Evolutionary conservation across 2,113 vertebrate genomes (phyloP), one percentile per base, ranked within the genome.

Genomic region (Blennius ocellaris): DNA sequence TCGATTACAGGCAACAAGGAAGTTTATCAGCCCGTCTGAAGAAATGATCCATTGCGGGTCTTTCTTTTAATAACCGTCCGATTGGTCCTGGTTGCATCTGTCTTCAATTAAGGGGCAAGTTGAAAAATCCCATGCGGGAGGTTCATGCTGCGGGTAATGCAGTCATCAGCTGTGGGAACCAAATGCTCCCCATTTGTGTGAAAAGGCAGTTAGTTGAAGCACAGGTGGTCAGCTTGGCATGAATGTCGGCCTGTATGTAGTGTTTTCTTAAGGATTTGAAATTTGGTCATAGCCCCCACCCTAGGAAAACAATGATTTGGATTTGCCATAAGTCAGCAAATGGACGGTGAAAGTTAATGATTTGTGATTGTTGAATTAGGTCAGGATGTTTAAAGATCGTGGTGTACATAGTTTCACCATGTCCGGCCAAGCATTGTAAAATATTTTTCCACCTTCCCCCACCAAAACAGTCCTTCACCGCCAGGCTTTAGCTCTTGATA

Each of bases 151-250:
- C 45, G 84, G 92, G 76, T 91, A 89, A 87, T 62, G 69, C 73
- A 88, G 81, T 88, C 84, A 87, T 94, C 90, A 92, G 89, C 90
- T 93, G 90, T 93, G 90, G 88, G 89, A 91, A 92, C 86, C 87
- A 90, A 91, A 91, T 84, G 85, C 80, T 91, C 76, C 75, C 79
- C 83, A 73, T 80, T 89, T 91, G 89, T 78, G 78, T 76, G 80
- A 81, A 91, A 85, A 66, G 47, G 74, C 68, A 69, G 60, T 78
- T 82, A 83, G 76, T 83, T 78, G 21, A 61, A 57, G 76, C 87
- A 87, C 90, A 93, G 87, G 86, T 92, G 91, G 81, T 55, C 69
- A 76, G 64, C 56, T 70, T 70, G 73, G 80, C 57, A 82, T 85
- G 61, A 87, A 85, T 85, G 75, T 81, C 63, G 44, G 77, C 11